These are phyloP conservation scores for Melanostigma gelatinosum DNA, from an alignment of 2,113 vertebrate species.

Conservation along the genomic window DNA sequence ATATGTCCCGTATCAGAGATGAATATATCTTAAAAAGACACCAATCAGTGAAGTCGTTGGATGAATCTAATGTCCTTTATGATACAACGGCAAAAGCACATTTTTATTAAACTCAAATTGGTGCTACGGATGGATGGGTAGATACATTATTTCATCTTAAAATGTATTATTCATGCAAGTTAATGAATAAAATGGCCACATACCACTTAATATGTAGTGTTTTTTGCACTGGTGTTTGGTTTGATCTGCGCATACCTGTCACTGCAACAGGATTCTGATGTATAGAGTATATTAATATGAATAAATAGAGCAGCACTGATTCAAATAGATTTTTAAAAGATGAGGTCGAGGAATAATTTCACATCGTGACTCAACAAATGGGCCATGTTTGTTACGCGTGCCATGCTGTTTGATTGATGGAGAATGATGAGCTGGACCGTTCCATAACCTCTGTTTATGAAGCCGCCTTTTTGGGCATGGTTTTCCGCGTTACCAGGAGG, in stretches of 20 bases:
- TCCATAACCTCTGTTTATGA: neutral
- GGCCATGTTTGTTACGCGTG: neutral
- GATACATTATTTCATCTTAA: constrained; percentile 65
- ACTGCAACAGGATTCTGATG: constrained; percentile 1
- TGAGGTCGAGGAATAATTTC: neutral
- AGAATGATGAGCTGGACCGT: constrained; percentile 10
- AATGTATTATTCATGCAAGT: constrained; percentile 72
- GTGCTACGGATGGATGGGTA: constrained; percentile 37
- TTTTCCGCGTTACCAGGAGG: neutral
- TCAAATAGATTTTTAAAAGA: constrained; percentile 41
- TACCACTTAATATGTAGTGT: constrained; percentile 28
- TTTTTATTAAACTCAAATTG: constrained; percentile 64
- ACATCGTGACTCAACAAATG: constrained; percentile 19
- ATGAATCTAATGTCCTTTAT: constrained; percentile 44
- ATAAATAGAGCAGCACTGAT: constrained; percentile 50
- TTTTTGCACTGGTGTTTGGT: constrained; percentile 8
- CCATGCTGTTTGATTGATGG: constrained; percentile 33
- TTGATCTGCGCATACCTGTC: neutral
- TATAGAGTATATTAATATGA: neutral
- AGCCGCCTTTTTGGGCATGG: neutral
- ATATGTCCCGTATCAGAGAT: constrained; percentile 27
- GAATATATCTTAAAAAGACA: constrained; percentile 21
- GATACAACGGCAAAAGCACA: constrained; percentile 53
- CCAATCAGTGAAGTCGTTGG: constrained; percentile 6
- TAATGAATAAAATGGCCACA: constrained; percentile 58